Evolutionary conservation across 1,140 invertebrate genomes (phyloP).

Genomic region (Ceratina calcarata): DNA sequence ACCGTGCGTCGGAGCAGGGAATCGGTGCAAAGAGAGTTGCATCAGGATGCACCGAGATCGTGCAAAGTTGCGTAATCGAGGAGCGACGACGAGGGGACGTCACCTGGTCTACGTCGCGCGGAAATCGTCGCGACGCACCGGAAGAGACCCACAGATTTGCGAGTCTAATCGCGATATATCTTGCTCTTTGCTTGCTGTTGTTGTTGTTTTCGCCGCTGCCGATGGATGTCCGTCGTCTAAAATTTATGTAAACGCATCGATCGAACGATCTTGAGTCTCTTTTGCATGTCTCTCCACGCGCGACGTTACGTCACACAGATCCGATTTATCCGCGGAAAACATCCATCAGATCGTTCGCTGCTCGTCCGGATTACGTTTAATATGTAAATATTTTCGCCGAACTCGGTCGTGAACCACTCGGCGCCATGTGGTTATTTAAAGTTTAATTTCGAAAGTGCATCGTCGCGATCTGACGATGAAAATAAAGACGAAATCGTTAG

Average conservation of each 20-base stretch:
- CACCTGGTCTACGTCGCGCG: background rate
- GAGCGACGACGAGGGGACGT: background rate
- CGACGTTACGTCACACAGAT: background rate
- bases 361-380: background rate
- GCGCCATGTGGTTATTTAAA: no score
- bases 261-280: background rate
- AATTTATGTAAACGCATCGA: background rate
- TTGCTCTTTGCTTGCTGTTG: no score
- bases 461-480: no score
- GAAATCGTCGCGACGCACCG: background rate
- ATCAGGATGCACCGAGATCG: slow-evolving; percentile 8
- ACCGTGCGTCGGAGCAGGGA: background rate
- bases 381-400: no score
- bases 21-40: background rate
- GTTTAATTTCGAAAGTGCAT: no score
- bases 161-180: background rate
- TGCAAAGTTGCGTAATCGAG: background rate
- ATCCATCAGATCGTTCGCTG: background rate
- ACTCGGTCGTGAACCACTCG: no score
- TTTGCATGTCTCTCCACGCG: background rate
- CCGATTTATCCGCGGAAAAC: slow-evolving; percentile 1
- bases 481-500: no score
- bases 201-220: no score
- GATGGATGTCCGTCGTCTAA: no score
- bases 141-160: background rate